Conservation (phyloP, 1,140 invertebrate species). For the Drosophila gunungcola region DNA sequence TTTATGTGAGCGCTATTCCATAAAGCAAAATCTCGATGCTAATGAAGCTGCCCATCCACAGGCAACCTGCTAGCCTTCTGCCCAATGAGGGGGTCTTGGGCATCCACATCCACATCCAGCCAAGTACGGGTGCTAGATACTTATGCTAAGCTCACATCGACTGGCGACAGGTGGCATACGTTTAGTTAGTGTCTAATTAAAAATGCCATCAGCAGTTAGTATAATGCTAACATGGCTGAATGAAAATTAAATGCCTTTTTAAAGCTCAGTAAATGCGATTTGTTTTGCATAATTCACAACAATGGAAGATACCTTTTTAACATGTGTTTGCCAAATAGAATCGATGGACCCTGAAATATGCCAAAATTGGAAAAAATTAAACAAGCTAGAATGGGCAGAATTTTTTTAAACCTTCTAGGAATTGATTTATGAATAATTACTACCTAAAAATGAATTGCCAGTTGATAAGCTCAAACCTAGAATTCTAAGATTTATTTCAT, state of each 20-base stretch:
- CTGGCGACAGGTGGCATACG: slow-evolving; percentile 28
- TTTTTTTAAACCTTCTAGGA: slow-evolving; percentile 11
- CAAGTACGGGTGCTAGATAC: slow-evolving; percentile 16
- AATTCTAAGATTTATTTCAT: slow-evolving; percentile 13
- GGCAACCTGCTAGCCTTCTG: slow-evolving; percentile 60
- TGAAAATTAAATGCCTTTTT: slow-evolving; percentile 62
- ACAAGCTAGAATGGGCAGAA: not conserved
- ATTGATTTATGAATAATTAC: slow-evolving; percentile 18
- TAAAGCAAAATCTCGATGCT: slow-evolving; percentile 69
- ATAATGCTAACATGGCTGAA: slow-evolving; percentile 57
- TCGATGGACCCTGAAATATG: not conserved
- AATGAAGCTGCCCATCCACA: slow-evolving; percentile 56
- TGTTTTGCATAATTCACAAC: slow-evolving; percentile 33
- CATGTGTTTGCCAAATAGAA: slow-evolving; percentile 40
- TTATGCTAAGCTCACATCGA: slow-evolving; percentile 30
- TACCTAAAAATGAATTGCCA: not conserved
- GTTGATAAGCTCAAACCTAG: no score
- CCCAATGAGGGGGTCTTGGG: slow-evolving; percentile 41
- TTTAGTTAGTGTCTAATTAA: slow-evolving; percentile 63
- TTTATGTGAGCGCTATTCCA: slow-evolving; percentile 67
- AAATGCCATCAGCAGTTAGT: slow-evolving; percentile 66
- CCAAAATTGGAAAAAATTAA: slow-evolving; percentile 31
- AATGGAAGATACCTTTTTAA: slow-evolving; percentile 20
- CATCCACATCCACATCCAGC: slow-evolving; percentile 16
- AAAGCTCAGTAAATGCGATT: slow-evolving; percentile 17